Evolutionary conservation across 2,888 invertebrate genomes (phyloP).

Genomic region (Pyrrhosoma nymphula): DNA sequence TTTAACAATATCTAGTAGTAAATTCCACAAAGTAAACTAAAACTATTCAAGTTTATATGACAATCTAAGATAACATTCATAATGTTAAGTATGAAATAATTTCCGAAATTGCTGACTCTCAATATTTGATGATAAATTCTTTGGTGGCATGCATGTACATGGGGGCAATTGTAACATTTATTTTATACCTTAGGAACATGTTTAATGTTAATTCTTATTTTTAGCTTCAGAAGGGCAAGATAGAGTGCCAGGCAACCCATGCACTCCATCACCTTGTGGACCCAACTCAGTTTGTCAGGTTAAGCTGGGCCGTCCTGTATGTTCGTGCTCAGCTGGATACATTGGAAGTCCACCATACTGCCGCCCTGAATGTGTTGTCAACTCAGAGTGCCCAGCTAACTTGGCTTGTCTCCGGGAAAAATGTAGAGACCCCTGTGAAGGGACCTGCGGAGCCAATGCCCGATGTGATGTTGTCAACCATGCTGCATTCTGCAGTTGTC

Average conservation of each 20-base stretch:
- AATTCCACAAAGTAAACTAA: too few species aligned
- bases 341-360: slow-evolving; percentile 90
- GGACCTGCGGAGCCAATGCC: slow-evolving; percentile 89
- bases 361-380: slow-evolving; percentile 90
- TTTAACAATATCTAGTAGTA: too few species aligned
- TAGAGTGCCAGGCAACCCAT: slow-evolving; percentile 76
- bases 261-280: slow-evolving; percentile 83
- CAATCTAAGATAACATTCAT: too few species aligned
- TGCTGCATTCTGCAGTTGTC: slow-evolving; percentile 89
- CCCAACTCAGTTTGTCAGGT: slow-evolving; percentile 92
- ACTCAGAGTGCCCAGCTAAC: slow-evolving; percentile 88
- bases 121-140: too few species aligned
- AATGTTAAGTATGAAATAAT: too few species aligned
- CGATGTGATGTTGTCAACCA: slow-evolving; percentile 89
- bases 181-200: too few species aligned
- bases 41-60: too few species aligned
- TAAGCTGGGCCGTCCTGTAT: slow-evolving; percentile 87
- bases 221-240: slow-evolving; percentile 74
- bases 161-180: too few species aligned
- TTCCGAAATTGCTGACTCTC: too few species aligned
- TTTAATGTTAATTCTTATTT: neutral
- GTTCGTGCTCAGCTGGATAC: slow-evolving; percentile 89
- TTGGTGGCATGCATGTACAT: too few species aligned
- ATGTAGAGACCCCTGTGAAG: slow-evolving; percentile 89
- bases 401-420: slow-evolving; percentile 90